Conservation (phyloP, 2,888 invertebrate species). For the Lamellibrachia satsuma region DNA sequence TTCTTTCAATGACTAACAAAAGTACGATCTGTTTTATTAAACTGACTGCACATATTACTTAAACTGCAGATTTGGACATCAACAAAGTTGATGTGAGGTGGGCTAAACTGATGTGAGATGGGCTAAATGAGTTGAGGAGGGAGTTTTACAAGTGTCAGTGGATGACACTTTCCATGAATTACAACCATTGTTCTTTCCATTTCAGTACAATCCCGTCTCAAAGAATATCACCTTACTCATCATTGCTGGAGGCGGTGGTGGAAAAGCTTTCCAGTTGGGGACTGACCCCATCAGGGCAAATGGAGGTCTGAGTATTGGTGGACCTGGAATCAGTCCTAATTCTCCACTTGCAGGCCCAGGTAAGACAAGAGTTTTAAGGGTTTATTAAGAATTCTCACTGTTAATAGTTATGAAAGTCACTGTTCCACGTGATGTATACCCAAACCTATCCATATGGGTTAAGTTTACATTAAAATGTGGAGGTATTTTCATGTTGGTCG, state of each 20-base stretch:
- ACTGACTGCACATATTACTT: too few species aligned
- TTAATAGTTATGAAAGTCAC: not conserved
- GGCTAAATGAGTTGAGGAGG: too few species aligned
- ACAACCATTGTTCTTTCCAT: not conserved
- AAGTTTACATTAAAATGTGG: not conserved
- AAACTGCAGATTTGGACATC: too few species aligned
- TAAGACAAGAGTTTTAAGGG: not conserved
- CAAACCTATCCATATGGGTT: not conserved
- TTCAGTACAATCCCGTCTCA: slow-evolving; percentile 40
- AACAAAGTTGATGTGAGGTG: too few species aligned
- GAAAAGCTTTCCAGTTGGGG: slow-evolving; percentile 40
- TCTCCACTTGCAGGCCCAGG: not conserved
- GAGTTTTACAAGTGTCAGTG: not conserved
- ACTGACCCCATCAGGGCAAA: slow-evolving; percentile 28
- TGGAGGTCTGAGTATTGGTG: slow-evolving; percentile 35
- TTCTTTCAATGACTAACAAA: too few species aligned
- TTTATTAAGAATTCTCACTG: too few species aligned
- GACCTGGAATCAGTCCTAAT: slow-evolving; percentile 24
- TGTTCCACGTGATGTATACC: not conserved
- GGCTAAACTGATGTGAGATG: too few species aligned
- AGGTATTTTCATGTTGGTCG: not conserved
- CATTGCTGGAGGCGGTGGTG: slow-evolving; percentile 58
- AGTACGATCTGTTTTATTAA: too few species aligned
- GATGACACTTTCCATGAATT: not conserved
- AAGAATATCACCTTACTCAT: slow-evolving; percentile 45